These are phyloP conservation scores for Drosophila kohkoa DNA, from an alignment of 1,140 invertebrate species.

Conservation along the genomic window DNA sequence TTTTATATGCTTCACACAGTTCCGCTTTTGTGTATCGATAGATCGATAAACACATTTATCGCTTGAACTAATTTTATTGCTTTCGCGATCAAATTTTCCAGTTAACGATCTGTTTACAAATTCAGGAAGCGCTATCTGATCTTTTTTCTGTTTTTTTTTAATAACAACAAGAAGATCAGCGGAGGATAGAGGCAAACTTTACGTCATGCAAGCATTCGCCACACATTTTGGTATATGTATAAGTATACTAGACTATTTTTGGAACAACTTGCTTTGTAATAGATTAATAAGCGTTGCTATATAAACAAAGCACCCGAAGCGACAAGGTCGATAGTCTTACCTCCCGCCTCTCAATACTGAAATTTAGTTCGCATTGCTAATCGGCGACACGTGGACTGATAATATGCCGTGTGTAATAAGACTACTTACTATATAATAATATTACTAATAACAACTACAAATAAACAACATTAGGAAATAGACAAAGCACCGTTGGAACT, in stretches of 20 bases:
- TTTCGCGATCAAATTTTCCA: too few species aligned
- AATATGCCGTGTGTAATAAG: constrained; percentile 39
- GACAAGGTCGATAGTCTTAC: constrained; percentile 57
- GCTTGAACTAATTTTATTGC: too few species aligned
- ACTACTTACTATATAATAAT: constrained; percentile 8
- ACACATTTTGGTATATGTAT: constrained; percentile 34
- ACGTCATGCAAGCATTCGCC: constrained; percentile 51
- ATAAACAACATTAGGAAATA: not conserved
- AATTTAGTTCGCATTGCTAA: constrained; percentile 45
- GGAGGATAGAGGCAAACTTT: constrained; percentile 13
- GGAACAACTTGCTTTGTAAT: constrained; percentile 59
- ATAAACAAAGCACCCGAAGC: constrained; percentile 50
- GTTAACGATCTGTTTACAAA: too few species aligned
- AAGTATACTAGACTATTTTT: constrained; percentile 30
- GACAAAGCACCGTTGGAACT: not conserved
- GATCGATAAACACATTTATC: not conserved
- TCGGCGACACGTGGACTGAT: constrained; percentile 72
- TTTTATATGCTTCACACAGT: not conserved
- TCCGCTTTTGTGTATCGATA: constrained; percentile 4
- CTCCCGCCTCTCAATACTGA: not conserved
- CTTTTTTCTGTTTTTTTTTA: too few species aligned
- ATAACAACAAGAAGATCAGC: too few species aligned
- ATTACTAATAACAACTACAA: constrained; percentile 13
- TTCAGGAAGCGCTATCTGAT: too few species aligned
- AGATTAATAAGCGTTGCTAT: constrained; percentile 44